Evolutionary conservation across 1,140 invertebrate species (phyloP).

Genomic region (Bombyx mandarina): DNA sequence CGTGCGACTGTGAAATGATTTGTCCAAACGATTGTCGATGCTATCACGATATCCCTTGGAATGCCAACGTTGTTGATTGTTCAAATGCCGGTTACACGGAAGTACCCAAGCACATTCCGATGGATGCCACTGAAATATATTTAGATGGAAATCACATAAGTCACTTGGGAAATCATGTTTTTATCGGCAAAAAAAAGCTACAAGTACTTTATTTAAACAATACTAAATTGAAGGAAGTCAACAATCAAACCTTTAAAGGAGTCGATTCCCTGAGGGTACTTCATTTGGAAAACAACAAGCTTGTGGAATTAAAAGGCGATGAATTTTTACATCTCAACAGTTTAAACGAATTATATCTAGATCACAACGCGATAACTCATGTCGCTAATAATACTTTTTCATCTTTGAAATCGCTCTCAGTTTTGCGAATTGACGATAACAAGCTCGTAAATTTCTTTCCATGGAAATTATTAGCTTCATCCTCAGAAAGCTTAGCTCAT

Average conservation of each 20-base stretch:
- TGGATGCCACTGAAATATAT: slow-evolving; percentile 92
- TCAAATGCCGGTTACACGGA: slow-evolving; percentile 79
- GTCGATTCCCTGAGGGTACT: slow-evolving; percentile 80
- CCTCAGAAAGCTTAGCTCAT: slow-evolving; percentile 71
- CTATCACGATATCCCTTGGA: slow-evolving; percentile 93
- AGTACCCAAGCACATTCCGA: slow-evolving; percentile 85
- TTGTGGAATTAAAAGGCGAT: slow-evolving; percentile 80
- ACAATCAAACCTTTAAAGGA: slow-evolving; percentile 89
- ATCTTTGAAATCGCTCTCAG: slow-evolving; percentile 80
- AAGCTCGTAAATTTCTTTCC: slow-evolving; percentile 82
- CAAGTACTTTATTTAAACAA: slow-evolving; percentile 87
- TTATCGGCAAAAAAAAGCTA: slow-evolving; percentile 90
- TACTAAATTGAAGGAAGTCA: slow-evolving; percentile 82
- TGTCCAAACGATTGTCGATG: slow-evolving; percentile 90
- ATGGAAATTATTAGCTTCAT: slow-evolving; percentile 75
- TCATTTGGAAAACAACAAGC: slow-evolving; percentile 87
- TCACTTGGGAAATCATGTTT: slow-evolving; percentile 85
- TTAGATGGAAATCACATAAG: slow-evolving; percentile 88
- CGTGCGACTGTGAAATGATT: slow-evolving; percentile 93
- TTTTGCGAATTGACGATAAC: slow-evolving; percentile 86
- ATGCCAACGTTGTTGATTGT: slow-evolving; percentile 91
- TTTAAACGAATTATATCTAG: slow-evolving; percentile 86
- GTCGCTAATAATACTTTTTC: slow-evolving; percentile 85
- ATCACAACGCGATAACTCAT: slow-evolving; percentile 81
- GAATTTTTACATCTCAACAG: slow-evolving; percentile 82